These are phyloP conservation scores for Trichogramma evanescens DNA, from an alignment of 2,888 invertebrate species.

Conservation along the genomic window DNA sequence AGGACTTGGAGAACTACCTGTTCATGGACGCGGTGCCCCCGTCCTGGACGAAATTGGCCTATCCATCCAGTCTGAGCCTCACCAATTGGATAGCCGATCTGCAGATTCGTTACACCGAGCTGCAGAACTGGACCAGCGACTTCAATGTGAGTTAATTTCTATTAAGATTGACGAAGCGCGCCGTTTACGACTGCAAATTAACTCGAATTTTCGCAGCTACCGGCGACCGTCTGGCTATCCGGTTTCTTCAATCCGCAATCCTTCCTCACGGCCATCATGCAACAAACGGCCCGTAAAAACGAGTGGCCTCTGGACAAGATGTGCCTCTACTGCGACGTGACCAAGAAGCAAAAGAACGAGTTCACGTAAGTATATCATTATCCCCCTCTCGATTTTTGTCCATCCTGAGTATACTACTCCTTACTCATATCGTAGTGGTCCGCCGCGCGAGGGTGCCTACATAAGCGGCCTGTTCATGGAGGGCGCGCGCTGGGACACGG, in stretches of 20 bases:
- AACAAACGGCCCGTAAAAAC: conserved; percentile 90
- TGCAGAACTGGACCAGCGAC: conserved; percentile 84
- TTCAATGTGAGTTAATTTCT: conserved; percentile 54
- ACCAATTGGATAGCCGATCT: conserved; percentile 86
- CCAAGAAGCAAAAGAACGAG: conserved; percentile 79
- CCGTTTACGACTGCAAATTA: background rate
- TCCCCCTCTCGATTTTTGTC: background rate
- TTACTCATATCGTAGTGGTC: conserved; percentile 49
- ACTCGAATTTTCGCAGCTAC: conserved; percentile 52
- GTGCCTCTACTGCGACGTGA: conserved; percentile 91
- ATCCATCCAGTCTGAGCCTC: conserved; percentile 78
- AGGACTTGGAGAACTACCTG: conserved; percentile 73
- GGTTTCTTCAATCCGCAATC: conserved; percentile 97
- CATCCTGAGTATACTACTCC: background rate
- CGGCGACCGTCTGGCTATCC: conserved; percentile 84
- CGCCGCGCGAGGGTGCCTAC: conserved; percentile 87
- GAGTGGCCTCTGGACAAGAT: conserved; percentile 95
- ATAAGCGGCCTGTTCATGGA: conserved; percentile 87
- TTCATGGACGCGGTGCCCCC: conserved; percentile 86
- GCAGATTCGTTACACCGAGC: conserved; percentile 66
- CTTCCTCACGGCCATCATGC: conserved; percentile 94
- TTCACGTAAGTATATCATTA: conserved; percentile 55
- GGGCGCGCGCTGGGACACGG: conserved; percentile 87
- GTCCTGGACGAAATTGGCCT: conserved; percentile 78
- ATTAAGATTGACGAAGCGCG: background rate